Evolutionary conservation across 2,113 vertebrate species (phyloP), one percentile per base, ranked within the genome.

Genomic region (Pterocles burchelli): DNA sequence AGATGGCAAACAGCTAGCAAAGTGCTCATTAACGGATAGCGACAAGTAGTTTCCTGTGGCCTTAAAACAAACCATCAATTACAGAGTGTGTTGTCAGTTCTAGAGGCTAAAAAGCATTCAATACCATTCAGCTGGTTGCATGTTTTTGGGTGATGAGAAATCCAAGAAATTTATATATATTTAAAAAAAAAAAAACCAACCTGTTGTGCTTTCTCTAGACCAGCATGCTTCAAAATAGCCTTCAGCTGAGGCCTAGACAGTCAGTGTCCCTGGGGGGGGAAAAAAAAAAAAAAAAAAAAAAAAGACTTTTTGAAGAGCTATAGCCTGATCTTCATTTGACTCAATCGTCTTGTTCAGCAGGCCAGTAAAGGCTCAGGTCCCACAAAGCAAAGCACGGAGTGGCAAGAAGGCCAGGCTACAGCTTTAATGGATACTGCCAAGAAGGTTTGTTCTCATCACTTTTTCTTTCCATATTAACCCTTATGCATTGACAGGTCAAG

Each of bases 11-110:
- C 70, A 89, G 84, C 96, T 94, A 96, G 94, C 91, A 96, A 97
- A 97, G 70, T 73, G 94, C 36, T 92, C 66, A 61, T 92, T 97
- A 98, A 97, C 94, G 86, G 84, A 88, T 80, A 93, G 92, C 93
- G 95, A 93, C 93, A 96, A 96, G 91, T 52, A 76, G 90, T 95
- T 97, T 98, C 96, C 95, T 93, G 93, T 81, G 89, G 94, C 91
- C 91, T 94, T 92, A 95, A 92, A 97, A 95, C 82, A 96, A 96
- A 65, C 72, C 90, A 93, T 96, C 91, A 97, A 46, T 97, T 97
- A 95, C n/a, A 95, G n/a, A 36, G 21, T 87, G 54, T 43, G 29
- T 97, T 97, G 95, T 88, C 89, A 92, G 90, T 93, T 97, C 84
- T 85, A 94, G 58, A 97, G 52, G 54, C 92, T 90, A 88, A 94